Evolutionary conservation across 1,140 invertebrate species (phyloP).

Genomic region (Helicoverpa zea): DNA sequence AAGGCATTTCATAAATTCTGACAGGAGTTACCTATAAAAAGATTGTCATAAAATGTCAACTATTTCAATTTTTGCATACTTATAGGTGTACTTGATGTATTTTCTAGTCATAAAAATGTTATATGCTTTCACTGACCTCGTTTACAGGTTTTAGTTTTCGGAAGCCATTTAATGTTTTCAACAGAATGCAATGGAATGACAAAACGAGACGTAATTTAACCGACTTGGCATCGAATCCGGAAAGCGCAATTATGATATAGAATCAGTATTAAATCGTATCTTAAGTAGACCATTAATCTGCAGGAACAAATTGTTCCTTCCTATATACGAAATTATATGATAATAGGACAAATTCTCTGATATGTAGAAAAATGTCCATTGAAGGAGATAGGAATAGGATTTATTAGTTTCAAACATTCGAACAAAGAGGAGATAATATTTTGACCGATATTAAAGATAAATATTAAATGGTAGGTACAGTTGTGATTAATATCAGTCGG

Average conservation of each 20-base stretch:
- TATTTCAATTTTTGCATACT: too few species aligned
- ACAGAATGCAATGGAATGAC: too few species aligned
- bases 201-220: too few species aligned
- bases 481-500: background rate
- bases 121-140: background rate
- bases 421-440: background rate
- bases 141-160: background rate
- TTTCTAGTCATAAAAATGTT: background rate
- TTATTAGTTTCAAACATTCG: constrained; percentile 24
- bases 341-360: constrained; percentile 5
- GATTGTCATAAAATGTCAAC: too few species aligned
- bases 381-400: constrained; percentile 24
- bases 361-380: constrained; percentile 26
- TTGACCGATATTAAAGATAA: constrained; percentile 15
- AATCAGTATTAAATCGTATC: background rate
- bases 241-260: too few species aligned
- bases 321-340: constrained; percentile 4
- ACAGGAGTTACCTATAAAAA: too few species aligned
- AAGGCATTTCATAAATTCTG: too few species aligned
- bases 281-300: background rate
- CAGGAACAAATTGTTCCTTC: constrained; percentile 1
- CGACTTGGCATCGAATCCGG: too few species aligned
- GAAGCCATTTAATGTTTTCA: too few species aligned
- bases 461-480: constrained; percentile 1
- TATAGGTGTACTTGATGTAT: too few species aligned